Evolutionary conservation across 2,888 invertebrate species (phyloP).

Genomic region (Oscheius sp.): DNA sequence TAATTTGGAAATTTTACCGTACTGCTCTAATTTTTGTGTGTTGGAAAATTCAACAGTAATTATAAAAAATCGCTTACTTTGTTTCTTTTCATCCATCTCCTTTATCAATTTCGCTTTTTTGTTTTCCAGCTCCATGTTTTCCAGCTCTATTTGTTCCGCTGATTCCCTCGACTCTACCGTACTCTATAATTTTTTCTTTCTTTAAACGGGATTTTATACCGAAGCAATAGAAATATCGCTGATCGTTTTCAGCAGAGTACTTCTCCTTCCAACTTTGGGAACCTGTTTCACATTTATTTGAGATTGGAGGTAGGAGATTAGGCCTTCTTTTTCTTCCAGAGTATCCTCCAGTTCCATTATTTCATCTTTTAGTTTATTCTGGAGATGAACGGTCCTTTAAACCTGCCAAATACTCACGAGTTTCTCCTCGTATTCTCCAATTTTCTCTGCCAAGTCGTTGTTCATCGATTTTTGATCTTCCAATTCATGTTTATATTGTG

Average conservation of each 20-base stretch:
- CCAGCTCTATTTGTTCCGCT: slow-evolving; percentile 41
- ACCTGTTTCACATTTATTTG: slow-evolving; percentile 57
- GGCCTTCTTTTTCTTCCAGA: slow-evolving; percentile 42
- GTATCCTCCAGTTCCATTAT: slow-evolving; percentile 38
- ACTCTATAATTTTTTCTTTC: background rate
- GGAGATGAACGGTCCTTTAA: background rate
- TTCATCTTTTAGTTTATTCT: slow-evolving; percentile 35
- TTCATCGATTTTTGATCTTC: slow-evolving; percentile 42
- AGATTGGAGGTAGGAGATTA: slow-evolving; percentile 53
- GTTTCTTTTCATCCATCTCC: slow-evolving; percentile 30
- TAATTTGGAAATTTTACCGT: too few relatives aligned
- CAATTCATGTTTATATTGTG: slow-evolving; percentile 47
- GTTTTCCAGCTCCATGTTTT: slow-evolving; percentile 39
- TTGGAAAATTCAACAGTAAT: background rate
- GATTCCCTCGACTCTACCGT: slow-evolving; percentile 16
- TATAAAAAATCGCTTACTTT: background rate
- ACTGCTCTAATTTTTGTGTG: background rate
- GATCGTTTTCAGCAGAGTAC: slow-evolving; percentile 47
- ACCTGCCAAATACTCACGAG: slow-evolving; percentile 11
- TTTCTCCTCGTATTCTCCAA: slow-evolving; percentile 34
- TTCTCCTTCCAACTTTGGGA: slow-evolving; percentile 54
- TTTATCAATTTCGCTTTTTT: slow-evolving; percentile 33
- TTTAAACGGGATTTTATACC: background rate
- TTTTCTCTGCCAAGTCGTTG: slow-evolving; percentile 40
- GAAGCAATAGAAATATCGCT: slow-evolving; percentile 40